These are phyloP conservation scores for Hoplostethus mediterraneus DNA, from an alignment of 2,797 vertebrate species.

Conservation along the genomic window DNA sequence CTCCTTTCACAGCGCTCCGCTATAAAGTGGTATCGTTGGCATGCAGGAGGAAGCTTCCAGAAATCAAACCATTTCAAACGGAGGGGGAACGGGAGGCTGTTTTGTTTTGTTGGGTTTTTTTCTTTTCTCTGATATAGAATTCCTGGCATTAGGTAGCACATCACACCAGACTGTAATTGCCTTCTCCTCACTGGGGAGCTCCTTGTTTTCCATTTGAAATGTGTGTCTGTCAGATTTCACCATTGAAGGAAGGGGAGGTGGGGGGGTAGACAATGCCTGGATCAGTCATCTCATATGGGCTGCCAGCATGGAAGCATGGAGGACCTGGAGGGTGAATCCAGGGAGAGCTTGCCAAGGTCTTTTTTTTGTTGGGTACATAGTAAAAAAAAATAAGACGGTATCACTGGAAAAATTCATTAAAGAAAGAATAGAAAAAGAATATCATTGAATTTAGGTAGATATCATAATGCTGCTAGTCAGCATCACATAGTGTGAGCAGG, in stretches of 20 bases:
- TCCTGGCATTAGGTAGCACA: slow-evolving; percentile 70
- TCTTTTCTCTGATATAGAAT: slow-evolving; percentile 54
- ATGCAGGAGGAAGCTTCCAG: slow-evolving; percentile 46
- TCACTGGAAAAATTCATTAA: background rate
- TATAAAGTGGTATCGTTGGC: slow-evolving; percentile 43
- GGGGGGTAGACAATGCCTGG: slow-evolving; percentile 62
- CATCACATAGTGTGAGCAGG: background rate
- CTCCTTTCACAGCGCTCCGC: slow-evolving; percentile 21
- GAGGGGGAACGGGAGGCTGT: slow-evolving; percentile 28
- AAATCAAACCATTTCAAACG: slow-evolving; percentile 53
- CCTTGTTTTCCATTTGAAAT: slow-evolving; percentile 74
- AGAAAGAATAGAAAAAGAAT: background rate
- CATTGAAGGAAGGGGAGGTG: slow-evolving; percentile 49
- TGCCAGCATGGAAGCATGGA: slow-evolving; percentile 43
- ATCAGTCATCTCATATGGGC: slow-evolving; percentile 45
- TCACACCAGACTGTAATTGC: slow-evolving; percentile 73
- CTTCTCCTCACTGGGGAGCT: slow-evolving; percentile 69
- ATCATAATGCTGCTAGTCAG: background rate
- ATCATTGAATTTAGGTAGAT: background rate
- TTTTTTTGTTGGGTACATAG: background rate
- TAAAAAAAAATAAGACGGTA: background rate
- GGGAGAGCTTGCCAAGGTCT: slow-evolving; percentile 32
- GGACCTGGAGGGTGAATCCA: slow-evolving; percentile 44
- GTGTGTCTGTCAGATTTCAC: slow-evolving; percentile 72
- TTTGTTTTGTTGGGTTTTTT: slow-evolving; percentile 18